These are phyloP conservation scores for Rhinolophus ferrumequinum DNA, from an alignment of 2,113 vertebrate species.

Conservation along the genomic window DNA sequence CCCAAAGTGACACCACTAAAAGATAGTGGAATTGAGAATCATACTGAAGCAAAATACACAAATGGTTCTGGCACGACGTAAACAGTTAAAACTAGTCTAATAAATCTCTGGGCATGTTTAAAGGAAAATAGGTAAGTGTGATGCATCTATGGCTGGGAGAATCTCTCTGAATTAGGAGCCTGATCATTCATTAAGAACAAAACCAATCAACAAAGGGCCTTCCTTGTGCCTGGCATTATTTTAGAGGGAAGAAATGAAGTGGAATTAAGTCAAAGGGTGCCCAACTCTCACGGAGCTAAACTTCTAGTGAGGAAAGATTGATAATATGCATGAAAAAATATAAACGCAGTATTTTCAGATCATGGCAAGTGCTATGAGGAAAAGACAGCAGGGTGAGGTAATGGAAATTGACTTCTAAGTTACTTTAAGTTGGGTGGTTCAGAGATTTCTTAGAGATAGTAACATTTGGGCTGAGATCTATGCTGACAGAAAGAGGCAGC, in stretches of 20 bases:
- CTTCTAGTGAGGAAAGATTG: not conserved
- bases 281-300: not conserved
- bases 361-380: accelerated
- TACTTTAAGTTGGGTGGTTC: not conserved
- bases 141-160: not conserved
- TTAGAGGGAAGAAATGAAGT: not conserved
- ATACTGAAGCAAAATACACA: not conserved
- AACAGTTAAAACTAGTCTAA: not conserved
- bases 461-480: not conserved
- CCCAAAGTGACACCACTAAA: not conserved
- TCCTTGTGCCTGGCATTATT: not conserved
- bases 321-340: not conserved
- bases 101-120: not conserved
- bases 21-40: not conserved
- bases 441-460: not conserved
- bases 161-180: not conserved
- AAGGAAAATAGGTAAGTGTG: not conserved
- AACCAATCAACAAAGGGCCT: not conserved
- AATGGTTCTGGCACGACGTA: not conserved
- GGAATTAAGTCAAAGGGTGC: not conserved
- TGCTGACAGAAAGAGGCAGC: not conserved
- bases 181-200: not conserved
- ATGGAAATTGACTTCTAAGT: not conserved
- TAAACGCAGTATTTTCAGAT: not conserved
- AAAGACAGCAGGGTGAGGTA: not conserved